A percentile compares a stretch with the other conserved stretches of the same genome.
These are phyloP conservation scores for Aphelinus atriplicis DNA, from an alignment of 1,140 invertebrate genomes.

Conservation along the genomic window DNA sequence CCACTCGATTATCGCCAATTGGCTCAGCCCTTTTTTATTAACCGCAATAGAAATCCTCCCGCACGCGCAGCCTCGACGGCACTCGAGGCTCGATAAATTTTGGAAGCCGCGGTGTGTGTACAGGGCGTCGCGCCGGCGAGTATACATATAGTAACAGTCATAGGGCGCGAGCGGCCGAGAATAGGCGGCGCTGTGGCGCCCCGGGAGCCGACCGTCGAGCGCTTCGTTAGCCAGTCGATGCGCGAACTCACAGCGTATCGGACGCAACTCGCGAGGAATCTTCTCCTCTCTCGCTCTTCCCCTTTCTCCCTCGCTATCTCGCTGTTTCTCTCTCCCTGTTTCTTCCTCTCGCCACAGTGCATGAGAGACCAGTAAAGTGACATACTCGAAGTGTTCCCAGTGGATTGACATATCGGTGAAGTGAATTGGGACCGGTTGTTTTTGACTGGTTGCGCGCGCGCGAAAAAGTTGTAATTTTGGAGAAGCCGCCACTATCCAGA, in stretches of 20 bases:
- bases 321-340: constrained; percentile 15
- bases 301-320: not conserved
- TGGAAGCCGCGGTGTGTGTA: not conserved
- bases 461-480: constrained; percentile 25
- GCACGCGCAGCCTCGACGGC: too few species aligned
- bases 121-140: not conserved
- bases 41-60: too few species aligned
- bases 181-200: constrained; percentile 44
- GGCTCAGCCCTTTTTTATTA: too few species aligned
- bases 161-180: constrained; percentile 15
- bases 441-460: constrained; percentile 2
- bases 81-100: too few species aligned
- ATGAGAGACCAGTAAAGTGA: too few species aligned
- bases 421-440: not conserved
- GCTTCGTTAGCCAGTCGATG: constrained; percentile 63
- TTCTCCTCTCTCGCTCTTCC: not conserved
- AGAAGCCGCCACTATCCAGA: constrained; percentile 33
- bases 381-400: too few species aligned
- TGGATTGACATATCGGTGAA: not conserved
- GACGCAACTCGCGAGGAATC: constrained; percentile 42
- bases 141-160: not conserved
- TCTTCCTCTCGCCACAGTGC: too few species aligned
- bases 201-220: constrained; percentile 39
- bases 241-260: constrained; percentile 62
- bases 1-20: too few species aligned